Percentiles rank a stretch among this genome's conserved stretches.
phyloP scores from a whole-genome alignment of 2,113 vertebrate species.

The Hyla sarda region DNA sequence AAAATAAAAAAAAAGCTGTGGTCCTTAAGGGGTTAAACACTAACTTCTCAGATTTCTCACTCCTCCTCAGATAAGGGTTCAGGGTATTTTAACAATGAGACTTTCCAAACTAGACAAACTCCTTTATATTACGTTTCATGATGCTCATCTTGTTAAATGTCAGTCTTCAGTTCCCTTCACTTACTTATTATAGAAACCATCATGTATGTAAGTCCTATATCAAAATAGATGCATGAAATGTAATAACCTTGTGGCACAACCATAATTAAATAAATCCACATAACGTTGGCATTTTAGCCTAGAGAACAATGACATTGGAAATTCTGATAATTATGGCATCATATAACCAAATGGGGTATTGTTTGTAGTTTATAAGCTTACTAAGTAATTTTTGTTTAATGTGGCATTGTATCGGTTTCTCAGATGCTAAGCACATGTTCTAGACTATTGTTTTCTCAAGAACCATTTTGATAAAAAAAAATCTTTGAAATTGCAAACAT shows the following conservation, averaged over 20 bases:
- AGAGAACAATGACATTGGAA: background rate
- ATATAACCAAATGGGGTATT: background rate
- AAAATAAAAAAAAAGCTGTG: too few relatives aligned
- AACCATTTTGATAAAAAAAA: background rate
- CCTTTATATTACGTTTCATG: background rate
- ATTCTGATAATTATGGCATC: background rate
- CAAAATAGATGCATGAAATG: background rate
- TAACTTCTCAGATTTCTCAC: too few relatives aligned
- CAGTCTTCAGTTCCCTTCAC: background rate
- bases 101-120: background rate
- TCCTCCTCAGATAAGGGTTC: too few relatives aligned
- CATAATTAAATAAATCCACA: background rate
- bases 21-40: too few relatives aligned
- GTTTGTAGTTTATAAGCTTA: background rate
- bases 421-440: slow-evolving; percentile 21
- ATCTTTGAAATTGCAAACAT: slow-evolving; percentile 26
- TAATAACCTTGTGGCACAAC: background rate
- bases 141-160: background rate
- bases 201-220: background rate
- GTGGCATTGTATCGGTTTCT: background rate
- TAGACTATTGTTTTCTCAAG: background rate
- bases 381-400: background rate
- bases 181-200: background rate
- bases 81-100: background rate
- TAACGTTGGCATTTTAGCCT: background rate